Evolutionary conservation across 2,797 vertebrate genomes (phyloP).

Genomic region (Melanogrammus aeglefinus): DNA sequence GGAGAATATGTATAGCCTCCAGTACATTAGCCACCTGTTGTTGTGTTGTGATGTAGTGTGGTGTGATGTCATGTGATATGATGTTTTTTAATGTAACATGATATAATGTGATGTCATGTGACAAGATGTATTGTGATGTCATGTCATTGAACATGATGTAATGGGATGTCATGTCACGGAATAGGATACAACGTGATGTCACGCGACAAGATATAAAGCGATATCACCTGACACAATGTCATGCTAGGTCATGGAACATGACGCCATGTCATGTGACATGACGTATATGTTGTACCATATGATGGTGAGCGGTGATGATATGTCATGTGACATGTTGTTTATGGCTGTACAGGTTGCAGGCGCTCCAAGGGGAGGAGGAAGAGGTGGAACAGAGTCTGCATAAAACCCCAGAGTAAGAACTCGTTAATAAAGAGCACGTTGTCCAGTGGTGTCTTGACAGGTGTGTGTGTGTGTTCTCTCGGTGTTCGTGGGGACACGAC

Average conservation of each 20-base stretch:
- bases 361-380: slow-evolving; percentile 50
- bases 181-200: background rate
- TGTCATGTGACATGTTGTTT: slow-evolving; percentile 28
- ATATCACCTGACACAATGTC: background rate
- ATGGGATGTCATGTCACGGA: background rate
- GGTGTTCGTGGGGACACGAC: background rate
- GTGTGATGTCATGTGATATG: background rate
- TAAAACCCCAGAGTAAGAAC: slow-evolving; percentile 55
- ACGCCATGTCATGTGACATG: background rate
- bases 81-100: background rate
- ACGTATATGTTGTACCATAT: background rate
- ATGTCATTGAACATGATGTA: background rate
- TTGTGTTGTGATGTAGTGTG: background rate
- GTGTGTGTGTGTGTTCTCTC: background rate
- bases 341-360: slow-evolving; percentile 45
- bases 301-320: background rate
- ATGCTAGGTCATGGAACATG: background rate
- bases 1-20: background rate
- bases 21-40: background rate
- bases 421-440: background rate
- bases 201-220: too few species aligned
- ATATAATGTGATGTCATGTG: background rate
- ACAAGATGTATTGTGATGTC: background rate
- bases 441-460: background rate
- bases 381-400: slow-evolving; percentile 36